Base-by-base conservation (phyloP, 2,888 invertebrate species). In the Drosophila mimetica region DNA sequence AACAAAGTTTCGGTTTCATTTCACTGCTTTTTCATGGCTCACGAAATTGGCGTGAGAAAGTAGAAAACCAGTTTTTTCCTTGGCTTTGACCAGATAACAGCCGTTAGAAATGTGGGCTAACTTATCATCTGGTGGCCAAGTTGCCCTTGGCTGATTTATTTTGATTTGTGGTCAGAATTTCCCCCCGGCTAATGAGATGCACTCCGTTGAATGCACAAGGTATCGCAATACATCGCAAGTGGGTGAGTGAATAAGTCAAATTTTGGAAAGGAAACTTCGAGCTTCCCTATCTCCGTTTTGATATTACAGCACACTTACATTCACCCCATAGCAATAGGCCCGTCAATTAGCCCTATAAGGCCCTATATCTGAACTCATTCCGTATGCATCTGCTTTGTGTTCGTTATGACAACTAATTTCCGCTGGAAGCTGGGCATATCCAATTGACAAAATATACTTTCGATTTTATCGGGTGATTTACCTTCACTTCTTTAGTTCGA, bases 41-140 rank as follows among this genome's bases (percentile, higher is more conserved):
- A 63, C 44, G 59, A 71, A 79, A 77, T 82, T 79, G 80, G 76
- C 89, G 89, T 89, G 89, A 88, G 88, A 88, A 89, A 88, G 86
- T 77, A 37, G 30, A 65, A 73, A 89, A 89, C 88, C 89, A 42
- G 89, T 89, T 89, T 71, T 47, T 47, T 13, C 7, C 71, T 50
- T 18, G 9, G 30, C 14, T 55, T 22, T 30, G 22, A 30, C 30
- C 30, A 39, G 51, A 50, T 50, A 53, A 34, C 52, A 42, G 22
- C 51, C 36, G 51, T 39, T 53, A 53, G 41, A 59, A 60, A 59
- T 64, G 44, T 65, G 79, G 67, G 60, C 47, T 60, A 59, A n/a
- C 46, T 47, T 65, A 61, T 59, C 51, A 63, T 44, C 51, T 53
- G 57, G 71, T 72, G 63, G 78, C 60, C 63, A 54, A 47, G 30